Evolutionary conservation across 2,888 invertebrate genomes (phyloP), one percentile per base, ranked within the genome.

Genomic region (Cephalotes varians): DNA sequence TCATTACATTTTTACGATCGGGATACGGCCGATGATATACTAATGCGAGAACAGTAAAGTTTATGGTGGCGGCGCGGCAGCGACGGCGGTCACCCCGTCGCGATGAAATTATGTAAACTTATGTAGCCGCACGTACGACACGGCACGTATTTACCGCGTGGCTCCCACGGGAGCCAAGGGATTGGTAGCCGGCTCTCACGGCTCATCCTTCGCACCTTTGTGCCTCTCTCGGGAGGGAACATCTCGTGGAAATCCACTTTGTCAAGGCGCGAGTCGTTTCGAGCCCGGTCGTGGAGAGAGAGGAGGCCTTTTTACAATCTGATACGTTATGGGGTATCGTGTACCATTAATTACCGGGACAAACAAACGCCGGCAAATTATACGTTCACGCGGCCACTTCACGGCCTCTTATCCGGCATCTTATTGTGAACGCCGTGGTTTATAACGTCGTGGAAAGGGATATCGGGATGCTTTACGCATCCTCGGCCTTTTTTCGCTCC

Each of bases 271-370:
- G 73, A 58, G 67, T 54, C 54, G 54, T 67, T 56, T 65, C 25
- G 12, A n/a, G 60, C 18, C 49, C 31, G 56, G 60, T 44, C 37
- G 37, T 25, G 34, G 28, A n/a, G 71, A 67, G 31, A n/a, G 21
- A 58, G 15, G 10, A 25, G 25, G n/a, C 44, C 54, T 47, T 80
- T 82, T 73, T 81, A 83, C 62, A 79, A 79, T 80, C 58, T 67
- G 72, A 71, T 83, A 67, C 56, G 73, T 86, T 81, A 81, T 69
- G 64, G 77, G 65, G 65, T 65, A 81, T 21, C 81, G 77, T 54
- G 71, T 31, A 81, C 80, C 74, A 86, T 86, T 87, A 86, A 88
- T 88, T 88, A 87, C 85, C 82, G 81, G 83, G 83, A 87, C 87
- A 85, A 87, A 87, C 72, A 82, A 82, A 81, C 82, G 82, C 77